phyloP scores from a whole-genome alignment of 2,113 vertebrate species.

The Vulpes lagopus region DNA sequence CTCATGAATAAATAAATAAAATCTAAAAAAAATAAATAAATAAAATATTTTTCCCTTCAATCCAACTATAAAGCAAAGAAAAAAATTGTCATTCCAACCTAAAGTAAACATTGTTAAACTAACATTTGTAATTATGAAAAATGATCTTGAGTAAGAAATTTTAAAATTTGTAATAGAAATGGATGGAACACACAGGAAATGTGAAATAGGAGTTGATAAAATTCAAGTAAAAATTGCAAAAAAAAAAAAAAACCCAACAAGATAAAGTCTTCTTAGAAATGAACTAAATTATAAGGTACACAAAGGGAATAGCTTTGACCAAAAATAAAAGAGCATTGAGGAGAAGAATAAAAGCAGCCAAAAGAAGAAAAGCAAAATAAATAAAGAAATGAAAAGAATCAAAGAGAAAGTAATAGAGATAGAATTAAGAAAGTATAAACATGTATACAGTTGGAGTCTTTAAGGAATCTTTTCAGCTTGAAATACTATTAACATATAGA shows the following conservation, averaged over 20 bases:
- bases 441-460: not conserved
- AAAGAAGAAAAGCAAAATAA: not conserved
- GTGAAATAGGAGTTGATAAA: not conserved
- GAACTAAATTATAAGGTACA: not conserved
- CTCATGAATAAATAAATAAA: too few relatives aligned
- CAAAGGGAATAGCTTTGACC: not conserved
- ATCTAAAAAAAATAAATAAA: too few relatives aligned
- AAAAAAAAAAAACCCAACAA: not conserved
- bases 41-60: not conserved
- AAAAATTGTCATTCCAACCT: not conserved
- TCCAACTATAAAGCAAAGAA: not conserved
- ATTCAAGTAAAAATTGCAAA: not conserved
- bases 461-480: not conserved
- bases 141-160: not conserved
- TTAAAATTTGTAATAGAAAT: not conserved
- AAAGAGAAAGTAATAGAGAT: not conserved
- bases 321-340: not conserved
- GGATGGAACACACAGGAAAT: not conserved
- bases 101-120: not conserved
- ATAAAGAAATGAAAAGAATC: not conserved
- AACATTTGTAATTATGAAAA: not conserved
- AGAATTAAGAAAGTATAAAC: not conserved
- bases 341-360: not conserved
- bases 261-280: not conserved
- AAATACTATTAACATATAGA: not conserved